phyloP scores from a whole-genome alignment of 2,113 vertebrate species.

The Percopsis transmontana region DNA sequence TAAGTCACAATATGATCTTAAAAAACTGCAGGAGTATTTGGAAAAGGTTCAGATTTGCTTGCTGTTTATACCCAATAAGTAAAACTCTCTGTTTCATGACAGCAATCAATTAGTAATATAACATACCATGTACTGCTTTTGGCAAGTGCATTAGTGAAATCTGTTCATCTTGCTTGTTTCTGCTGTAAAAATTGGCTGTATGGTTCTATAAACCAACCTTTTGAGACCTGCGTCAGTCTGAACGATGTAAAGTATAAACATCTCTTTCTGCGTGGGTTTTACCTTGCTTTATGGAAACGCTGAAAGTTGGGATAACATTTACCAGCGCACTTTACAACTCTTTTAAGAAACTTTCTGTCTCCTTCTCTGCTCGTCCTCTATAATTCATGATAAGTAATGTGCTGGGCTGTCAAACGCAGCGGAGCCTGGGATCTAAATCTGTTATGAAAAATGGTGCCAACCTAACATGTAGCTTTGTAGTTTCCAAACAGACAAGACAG shows the following conservation, averaged over 20 bases:
- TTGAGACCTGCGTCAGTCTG: too few relatives aligned
- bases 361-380: not conserved
- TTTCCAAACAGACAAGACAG: constrained; percentile 25
- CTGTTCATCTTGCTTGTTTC: too few relatives aligned
- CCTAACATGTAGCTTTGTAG: constrained; percentile 7
- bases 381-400: constrained; percentile 22
- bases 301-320: too few relatives aligned
- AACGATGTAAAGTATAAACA: too few relatives aligned
- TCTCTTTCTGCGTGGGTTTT: too few relatives aligned
- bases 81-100: not conserved
- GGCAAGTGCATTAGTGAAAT: too few relatives aligned
- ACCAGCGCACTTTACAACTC: not conserved
- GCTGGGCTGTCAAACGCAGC: constrained; percentile 31
- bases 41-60: not conserved
- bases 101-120: too few relatives aligned
- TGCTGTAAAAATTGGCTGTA: too few relatives aligned
- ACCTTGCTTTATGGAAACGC: too few relatives aligned
- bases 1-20: constrained; percentile 47
- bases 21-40: constrained; percentile 27
- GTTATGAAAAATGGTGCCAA: constrained; percentile 15
- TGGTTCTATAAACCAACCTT: too few relatives aligned
- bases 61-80: constrained; percentile 25
- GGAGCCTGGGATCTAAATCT: constrained; percentile 20
- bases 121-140: too few relatives aligned
- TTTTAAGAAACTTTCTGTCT: not conserved